A percentile compares a stretch with the other conserved stretches of the same genome.
phyloP scores from a whole-genome alignment of 2,113 vertebrate species.

The Girardinichthys multiradiatus region DNA sequence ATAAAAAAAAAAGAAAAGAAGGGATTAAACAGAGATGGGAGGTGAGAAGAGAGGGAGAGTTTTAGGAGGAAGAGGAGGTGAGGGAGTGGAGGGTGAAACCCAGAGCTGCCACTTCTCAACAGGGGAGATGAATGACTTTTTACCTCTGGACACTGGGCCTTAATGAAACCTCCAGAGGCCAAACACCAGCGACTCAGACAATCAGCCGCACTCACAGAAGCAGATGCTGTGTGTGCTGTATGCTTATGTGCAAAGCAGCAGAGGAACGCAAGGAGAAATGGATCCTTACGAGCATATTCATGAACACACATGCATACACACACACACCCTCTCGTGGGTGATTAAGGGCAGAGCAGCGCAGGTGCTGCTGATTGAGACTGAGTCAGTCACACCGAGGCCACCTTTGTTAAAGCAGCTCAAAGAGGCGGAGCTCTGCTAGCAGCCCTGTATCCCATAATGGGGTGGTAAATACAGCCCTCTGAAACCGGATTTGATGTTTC shows the following conservation, averaged over 20 bases:
- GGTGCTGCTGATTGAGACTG: conserved; percentile 13
- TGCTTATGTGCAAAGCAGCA: conserved; percentile 22
- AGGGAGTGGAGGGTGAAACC: conserved; percentile 47
- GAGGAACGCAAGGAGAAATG: conserved; percentile 13
- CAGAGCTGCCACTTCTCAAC: conserved; percentile 79
- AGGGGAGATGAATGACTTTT: conserved; percentile 85
- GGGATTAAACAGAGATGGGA: conserved; percentile 34
- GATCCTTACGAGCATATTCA: conserved; percentile 13
- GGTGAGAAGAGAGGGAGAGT: conserved; percentile 41
- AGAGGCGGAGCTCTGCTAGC: conserved; percentile 41
- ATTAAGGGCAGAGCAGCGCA: conserved; percentile 35
- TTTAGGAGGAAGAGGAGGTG: conserved; percentile 21
- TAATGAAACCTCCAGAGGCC: conserved; percentile 86
- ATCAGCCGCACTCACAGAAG: conserved; percentile 29
- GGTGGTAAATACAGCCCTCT: neutral
- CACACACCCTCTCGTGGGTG: conserved; percentile 12
- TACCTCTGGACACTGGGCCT: conserved; percentile 83
- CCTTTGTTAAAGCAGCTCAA: conserved; percentile 68
- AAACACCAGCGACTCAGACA: conserved; percentile 78
- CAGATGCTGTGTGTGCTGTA: conserved; percentile 19
- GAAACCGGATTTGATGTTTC: neutral
- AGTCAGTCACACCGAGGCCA: conserved; percentile 41
- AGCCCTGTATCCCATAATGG: conserved; percentile 59
- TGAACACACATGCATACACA: conserved; percentile 29
- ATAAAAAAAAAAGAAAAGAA: conserved; percentile 39